A percentile compares a stretch with the other conserved stretches of the same genome.
These are phyloP conservation scores for Myotis davidii DNA, from an alignment of 2,113 vertebrate genomes.

Conservation along the genomic window DNA sequence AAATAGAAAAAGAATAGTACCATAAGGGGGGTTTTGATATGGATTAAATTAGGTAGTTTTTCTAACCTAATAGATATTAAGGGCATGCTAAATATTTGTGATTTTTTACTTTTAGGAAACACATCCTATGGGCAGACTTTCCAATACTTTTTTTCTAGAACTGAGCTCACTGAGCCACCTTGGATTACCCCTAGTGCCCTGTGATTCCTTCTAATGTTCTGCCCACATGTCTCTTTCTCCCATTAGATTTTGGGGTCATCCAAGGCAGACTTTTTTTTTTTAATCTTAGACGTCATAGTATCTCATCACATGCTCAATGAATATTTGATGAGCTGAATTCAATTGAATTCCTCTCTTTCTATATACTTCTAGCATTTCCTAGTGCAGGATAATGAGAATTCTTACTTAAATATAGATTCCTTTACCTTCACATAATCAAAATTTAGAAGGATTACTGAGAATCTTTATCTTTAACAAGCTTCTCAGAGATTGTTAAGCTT, in stretches of 20 bases:
- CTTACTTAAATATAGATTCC: background rate
- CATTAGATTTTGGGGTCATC: background rate
- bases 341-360: background rate
- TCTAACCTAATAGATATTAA: background rate
- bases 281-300: background rate
- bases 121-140: background rate
- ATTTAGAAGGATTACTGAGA: background rate
- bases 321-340: conserved; percentile 16
- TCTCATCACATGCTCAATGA: background rate
- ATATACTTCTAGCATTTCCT: background rate
- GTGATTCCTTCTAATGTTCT: background rate
- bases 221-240: background rate
- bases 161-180: background rate
- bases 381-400: background rate
- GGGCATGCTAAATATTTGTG: background rate
- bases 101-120: background rate
- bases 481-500: background rate
- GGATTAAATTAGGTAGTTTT: background rate
- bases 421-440: background rate
- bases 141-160: background rate
- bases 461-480: background rate
- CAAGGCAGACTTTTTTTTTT: background rate
- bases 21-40: background rate
- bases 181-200: background rate
- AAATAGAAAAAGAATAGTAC: background rate